phyloP scores from a whole-genome alignment of 2,888 invertebrate genomes.

The Brenthis hecate region DNA sequence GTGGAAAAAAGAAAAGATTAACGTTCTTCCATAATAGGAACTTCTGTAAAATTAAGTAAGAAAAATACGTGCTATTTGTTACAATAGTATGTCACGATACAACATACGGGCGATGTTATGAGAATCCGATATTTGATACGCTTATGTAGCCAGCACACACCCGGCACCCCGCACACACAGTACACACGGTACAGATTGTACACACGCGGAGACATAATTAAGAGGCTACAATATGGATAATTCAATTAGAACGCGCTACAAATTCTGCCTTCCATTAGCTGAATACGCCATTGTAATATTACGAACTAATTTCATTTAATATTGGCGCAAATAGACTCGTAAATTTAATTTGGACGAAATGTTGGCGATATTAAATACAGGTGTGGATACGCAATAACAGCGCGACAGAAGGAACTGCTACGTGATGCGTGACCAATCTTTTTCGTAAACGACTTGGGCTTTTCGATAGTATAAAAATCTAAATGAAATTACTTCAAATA shows the following conservation, averaged over 20 bases:
- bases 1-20: no score
- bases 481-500: no score
- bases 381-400: background rate
- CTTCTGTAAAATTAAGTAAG: no score
- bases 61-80: no score
- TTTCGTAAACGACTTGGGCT: no score
- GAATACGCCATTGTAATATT: slow-evolving; percentile 12
- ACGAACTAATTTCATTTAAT: slow-evolving; percentile 19
- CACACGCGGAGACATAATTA: slow-evolving; percentile 6
- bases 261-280: slow-evolving; percentile 16
- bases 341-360: slow-evolving; percentile 17
- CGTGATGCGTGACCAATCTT: background rate
- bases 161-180: no score
- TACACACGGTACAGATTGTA: background rate
- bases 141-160: no score
- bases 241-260: slow-evolving; percentile 15
- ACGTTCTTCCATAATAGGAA: no score
- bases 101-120: no score
- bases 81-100: no score
- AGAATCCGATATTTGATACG: no score
- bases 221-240: slow-evolving; percentile 24
- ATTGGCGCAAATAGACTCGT: slow-evolving; percentile 9
- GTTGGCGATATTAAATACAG: slow-evolving; percentile 17
- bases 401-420: background rate
- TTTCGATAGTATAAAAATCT: no score